Evolutionary conservation across 2,888 invertebrate genomes (phyloP), one percentile per base, ranked within the genome.

Genomic region (Plemyria rubiginata): DNA sequence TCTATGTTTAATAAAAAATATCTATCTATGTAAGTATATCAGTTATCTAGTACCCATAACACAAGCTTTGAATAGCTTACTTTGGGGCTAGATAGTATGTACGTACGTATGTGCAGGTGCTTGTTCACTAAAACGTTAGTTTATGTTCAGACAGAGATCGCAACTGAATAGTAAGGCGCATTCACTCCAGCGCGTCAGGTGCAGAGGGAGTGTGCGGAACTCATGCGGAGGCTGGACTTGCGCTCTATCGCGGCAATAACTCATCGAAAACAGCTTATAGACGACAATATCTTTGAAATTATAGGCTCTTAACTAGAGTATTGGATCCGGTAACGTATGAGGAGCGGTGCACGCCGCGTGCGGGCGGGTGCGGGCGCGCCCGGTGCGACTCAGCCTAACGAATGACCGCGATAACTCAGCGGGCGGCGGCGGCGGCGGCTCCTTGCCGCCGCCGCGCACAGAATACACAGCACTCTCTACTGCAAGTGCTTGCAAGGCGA

Each of bases 371-470:
- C 4, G 45, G 36, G 36, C 38, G 38, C 4, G 49, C 48, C n/a
- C 59, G 40, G 53, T 13, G 46, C 28, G 62, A 45, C 64, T 67
- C 67, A 71, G 66, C 56, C 67, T 70, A 68, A 74, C 70, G 69
- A 62, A 77, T 74, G 71, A 65, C 40, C n/a, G 60, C 67, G 56
- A 68, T 75, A 73, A 75, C 68, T 76, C 68, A 71, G 62, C 52
- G 60, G 59, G 54, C 43, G 51, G 11, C 43, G 43, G 16, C 41
- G 15, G 13, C 32, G 32, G 8, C 32, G 55, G 52, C 53, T 50
- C 32, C 40, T 22, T 22, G 45, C 49, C 36, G n/a, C 3, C 54
- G n/a, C 52, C 49, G 22, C 22, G 22, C 22, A 40, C 59, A 59
- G 50, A 45, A 22, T 49, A 41, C n/a, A 28, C n/a, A 5, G 12